Percentiles rank a stretch among this genome's conserved stretches.
Evolutionary conservation across 2,888 invertebrate species (phyloP).

Genomic region (Rhagonycha fulva): DNA sequence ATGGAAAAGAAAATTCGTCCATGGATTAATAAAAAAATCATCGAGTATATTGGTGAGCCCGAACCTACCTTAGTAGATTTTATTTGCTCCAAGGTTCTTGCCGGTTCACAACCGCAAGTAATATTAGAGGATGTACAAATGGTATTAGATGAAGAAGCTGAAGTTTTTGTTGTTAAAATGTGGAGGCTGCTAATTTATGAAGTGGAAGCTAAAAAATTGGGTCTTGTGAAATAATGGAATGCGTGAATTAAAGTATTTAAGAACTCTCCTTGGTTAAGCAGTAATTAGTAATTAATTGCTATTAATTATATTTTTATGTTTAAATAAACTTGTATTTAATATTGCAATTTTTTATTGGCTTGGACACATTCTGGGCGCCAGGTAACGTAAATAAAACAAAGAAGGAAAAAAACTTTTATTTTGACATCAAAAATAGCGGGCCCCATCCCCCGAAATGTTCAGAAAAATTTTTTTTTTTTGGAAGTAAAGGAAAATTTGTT

Average conservation of each 20-base stretch:
- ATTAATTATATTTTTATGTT: constrained; percentile 8
- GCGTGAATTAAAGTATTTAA: neutral
- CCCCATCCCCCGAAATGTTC: no score
- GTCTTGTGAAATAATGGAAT: constrained; percentile 71
- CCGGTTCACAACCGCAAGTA: constrained; percentile 89
- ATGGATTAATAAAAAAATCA: constrained; percentile 99
- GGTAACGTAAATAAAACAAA: no score
- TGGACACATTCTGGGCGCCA: neutral
- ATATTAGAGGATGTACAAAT: constrained; percentile 98
- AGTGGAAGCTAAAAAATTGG: constrained; percentile 97
- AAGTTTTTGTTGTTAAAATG: constrained; percentile 99
- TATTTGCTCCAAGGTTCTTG: constrained; percentile 97
- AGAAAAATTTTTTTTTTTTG: no score
- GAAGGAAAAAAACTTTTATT: no score
- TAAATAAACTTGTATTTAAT: constrained; percentile 1
- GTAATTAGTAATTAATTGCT: neutral
- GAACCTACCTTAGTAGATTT: constrained; percentile 98
- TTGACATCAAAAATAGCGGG: no score
- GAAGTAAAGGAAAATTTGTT: no score
- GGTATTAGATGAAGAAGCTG: constrained; percentile 99
- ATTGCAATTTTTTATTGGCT: neutral
- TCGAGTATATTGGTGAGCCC: constrained; percentile 99
- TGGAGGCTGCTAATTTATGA: constrained; percentile 99
- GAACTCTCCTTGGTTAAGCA: neutral
- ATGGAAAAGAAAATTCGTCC: constrained; percentile 98